Evolutionary conservation across 2,113 vertebrate species (phyloP).

Genomic region (Oreochromis tanganicae): DNA sequence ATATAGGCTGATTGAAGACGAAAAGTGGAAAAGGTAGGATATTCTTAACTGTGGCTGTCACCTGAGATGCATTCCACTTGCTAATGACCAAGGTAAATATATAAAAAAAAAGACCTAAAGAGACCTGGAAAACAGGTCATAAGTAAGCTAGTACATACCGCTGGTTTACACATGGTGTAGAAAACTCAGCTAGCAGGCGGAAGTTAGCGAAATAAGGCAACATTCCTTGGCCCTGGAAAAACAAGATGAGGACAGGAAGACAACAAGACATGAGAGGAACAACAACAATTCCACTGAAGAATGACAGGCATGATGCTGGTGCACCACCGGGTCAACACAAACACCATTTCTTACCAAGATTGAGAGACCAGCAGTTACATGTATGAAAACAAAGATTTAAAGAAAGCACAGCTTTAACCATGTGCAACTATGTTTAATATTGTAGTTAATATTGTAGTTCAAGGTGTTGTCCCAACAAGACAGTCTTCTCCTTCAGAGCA

Average conservation of each 20-base stretch:
- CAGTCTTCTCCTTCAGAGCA: neutral
- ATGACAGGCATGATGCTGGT: neutral
- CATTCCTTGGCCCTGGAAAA: constrained; percentile 80
- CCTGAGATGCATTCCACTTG: neutral
- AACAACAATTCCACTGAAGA: constrained; percentile 21
- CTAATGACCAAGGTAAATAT: neutral
- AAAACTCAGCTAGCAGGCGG: constrained; percentile 95
- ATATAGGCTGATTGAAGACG: neutral
- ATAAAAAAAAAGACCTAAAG: neutral
- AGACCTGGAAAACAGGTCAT: neutral
- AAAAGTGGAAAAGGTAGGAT: neutral
- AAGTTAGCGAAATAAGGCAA: constrained; percentile 94
- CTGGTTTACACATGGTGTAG: constrained; percentile 98
- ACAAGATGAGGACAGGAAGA: constrained; percentile 63
- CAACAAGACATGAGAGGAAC: constrained; percentile 59
- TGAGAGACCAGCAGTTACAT: neutral
- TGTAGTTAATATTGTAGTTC: neutral
- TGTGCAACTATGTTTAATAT: neutral
- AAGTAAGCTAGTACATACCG: constrained; percentile 77
- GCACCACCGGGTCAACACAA: neutral
- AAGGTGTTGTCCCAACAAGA: constrained; percentile 10
- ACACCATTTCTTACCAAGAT: neutral
- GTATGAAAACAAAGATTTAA: neutral
- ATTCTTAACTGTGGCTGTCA: neutral
- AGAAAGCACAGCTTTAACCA: neutral